A percentile compares a stretch with the other conserved stretches of the same genome.
These are phyloP conservation scores for Chelonoidis abingdonii DNA, from an alignment of 2,113 vertebrate species.

Conservation along the genomic window DNA sequence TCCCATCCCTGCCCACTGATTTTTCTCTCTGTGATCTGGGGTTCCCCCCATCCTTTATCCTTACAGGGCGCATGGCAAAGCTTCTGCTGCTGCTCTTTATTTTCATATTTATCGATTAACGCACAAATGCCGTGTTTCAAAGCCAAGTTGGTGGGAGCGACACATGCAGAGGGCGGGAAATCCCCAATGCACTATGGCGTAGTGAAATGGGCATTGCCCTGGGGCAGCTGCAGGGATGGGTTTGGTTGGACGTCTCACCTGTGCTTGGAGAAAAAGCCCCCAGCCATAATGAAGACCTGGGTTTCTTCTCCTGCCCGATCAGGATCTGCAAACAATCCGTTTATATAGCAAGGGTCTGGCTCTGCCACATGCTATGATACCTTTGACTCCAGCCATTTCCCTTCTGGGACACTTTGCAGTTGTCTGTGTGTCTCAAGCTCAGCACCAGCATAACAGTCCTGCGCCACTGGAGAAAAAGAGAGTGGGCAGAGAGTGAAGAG, in stretches of 20 bases:
- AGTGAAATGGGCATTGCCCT: not conserved
- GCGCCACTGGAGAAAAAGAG: not conserved
- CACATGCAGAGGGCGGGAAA: rapidly evolving
- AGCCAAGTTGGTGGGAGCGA: rapidly evolving
- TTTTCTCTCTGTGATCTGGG: not conserved
- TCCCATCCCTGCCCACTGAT: constrained; percentile 34
- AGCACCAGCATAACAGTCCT: not conserved
- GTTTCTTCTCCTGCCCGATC: not conserved
- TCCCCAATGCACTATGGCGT: not conserved
- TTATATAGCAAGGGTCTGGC: not conserved
- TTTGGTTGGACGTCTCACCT: not conserved
- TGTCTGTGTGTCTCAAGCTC: not conserved
- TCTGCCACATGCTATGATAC: not conserved
- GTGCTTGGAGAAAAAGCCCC: not conserved
- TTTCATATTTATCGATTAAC: not conserved
- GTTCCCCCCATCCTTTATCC: constrained; percentile 44
- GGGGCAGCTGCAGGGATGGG: not conserved
- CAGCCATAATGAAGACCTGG: not conserved
- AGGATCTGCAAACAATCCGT: not conserved
- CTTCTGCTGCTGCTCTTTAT: rapidly evolving
- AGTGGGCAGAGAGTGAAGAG: too few species aligned
- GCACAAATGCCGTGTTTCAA: not conserved
- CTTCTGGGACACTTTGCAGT: not conserved
- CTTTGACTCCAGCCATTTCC: not conserved
- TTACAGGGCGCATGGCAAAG: not conserved